Base-by-base conservation (phyloP, 2,888 invertebrate genomes). In the Synanthedon andrenaeformis region DNA sequence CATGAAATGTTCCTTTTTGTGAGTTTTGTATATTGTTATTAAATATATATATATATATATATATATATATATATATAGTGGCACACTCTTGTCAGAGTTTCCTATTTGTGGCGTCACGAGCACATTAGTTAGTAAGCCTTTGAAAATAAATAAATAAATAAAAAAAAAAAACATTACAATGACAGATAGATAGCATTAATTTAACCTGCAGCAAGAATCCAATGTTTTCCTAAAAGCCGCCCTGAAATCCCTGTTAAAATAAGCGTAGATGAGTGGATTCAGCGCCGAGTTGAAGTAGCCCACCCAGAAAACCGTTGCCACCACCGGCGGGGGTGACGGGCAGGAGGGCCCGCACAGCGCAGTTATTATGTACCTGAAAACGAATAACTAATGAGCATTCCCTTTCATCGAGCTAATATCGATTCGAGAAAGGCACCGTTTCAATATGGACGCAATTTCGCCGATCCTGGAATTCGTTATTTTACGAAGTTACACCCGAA, bases 241-340 rank as follows among this genome's bases (percentile, higher is more conserved):
- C 62, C 98, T 90, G 83, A 99, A 98, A 83, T 99, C 98, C 54
- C 97, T 90, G 83, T 98, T 98, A 90, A 98, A 98, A 86, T 97
- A 97, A 45, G 98, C 98, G 88, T 97, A 98, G 76, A 98, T 97
- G 64, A 98, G 91, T 3, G 98, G 98, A 82, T 99, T 99, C 53
- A 98, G 90, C 19, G 97, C 96, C 11, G 97, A 97, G 86, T 98
- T 98, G 89, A 97, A 96, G 89, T 99, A 99, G 41, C 98, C 98
- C 55, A 98, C 94, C 98, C 98, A 98, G 89, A 98, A 98, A 42
- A 98, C 93, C 6, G 93, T 91, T 0, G 96, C 94, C 51, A 98
- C 96, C 42, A 98, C 92, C 45, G 94, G 90, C 2, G 93, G 92
- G 0, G 97, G 97, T 55, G 93, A 94, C 49, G 92, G 91, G 78